Conservation (phyloP, 2,113 vertebrate genomes). For the Heterochromis multidens region DNA sequence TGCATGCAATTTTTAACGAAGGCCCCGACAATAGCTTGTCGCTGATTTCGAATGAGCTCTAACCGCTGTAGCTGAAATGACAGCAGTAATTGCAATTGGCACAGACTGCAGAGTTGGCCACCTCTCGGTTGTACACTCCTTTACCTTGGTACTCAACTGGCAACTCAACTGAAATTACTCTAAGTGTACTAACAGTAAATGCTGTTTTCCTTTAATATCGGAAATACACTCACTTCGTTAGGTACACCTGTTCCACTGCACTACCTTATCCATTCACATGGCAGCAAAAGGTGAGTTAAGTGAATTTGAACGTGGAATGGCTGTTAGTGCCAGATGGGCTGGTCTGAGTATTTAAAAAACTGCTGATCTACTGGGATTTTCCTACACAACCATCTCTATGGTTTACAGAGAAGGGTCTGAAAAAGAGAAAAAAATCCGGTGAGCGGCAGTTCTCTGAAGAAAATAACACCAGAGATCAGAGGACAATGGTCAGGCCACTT, state of each 20-base stretch:
- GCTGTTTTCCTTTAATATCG: not conserved
- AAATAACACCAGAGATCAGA: no score
- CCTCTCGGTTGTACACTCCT: not conserved
- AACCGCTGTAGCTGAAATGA: not conserved
- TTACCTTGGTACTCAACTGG: not conserved
- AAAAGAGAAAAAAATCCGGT: no score
- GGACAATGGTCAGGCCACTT: no score
- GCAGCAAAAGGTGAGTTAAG: not conserved
- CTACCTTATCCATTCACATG: not conserved
- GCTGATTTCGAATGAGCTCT: conserved; percentile 10
- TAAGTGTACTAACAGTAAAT: not conserved
- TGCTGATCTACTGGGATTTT: no score
- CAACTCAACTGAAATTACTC: no score
- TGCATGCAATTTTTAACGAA: not conserved
- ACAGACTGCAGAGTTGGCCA: not conserved
- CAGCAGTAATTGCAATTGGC: conserved; percentile 25
- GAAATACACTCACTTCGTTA: not conserved
- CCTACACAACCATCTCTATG: no score
- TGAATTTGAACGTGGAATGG: no score
- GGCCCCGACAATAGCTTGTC: not conserved
- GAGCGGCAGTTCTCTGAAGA: no score
- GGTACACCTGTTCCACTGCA: not conserved
- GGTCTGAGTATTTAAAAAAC: no score
- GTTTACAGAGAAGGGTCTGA: no score
- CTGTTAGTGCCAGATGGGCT: no score